These are phyloP conservation scores for Brachyhypopomus occidentalis DNA, from an alignment of 2,113 vertebrate genomes.

Conservation along the genomic window DNA sequence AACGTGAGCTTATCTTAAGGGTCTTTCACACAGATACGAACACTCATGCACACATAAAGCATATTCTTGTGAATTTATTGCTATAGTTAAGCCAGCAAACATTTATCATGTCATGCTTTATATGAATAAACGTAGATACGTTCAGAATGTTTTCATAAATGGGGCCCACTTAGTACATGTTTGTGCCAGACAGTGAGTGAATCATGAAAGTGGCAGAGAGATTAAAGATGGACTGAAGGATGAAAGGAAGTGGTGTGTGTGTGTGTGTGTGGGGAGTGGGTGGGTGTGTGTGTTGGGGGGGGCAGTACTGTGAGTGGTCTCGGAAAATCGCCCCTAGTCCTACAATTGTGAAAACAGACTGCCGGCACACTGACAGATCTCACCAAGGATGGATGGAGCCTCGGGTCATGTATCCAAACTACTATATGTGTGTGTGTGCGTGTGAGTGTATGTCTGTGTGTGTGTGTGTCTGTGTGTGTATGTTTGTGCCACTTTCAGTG, in stretches of 20 bases:
- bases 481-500: not conserved
- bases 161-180: not conserved
- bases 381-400: not conserved
- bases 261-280: no score
- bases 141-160: not conserved
- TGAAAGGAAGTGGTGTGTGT: not conserved
- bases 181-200: not conserved
- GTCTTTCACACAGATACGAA: not conserved
- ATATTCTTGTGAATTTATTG: no score
- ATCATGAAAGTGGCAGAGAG: not conserved
- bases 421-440: not conserved
- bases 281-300: not conserved
- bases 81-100: not conserved
- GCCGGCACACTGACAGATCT: not conserved
- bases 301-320: not conserved
- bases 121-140: not conserved
- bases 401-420: not conserved
- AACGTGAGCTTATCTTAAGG: not conserved
- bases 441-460: not conserved
- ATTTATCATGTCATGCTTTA: not conserved
- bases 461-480: not conserved
- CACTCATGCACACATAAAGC: not conserved
- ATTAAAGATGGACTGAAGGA: not conserved
- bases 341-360: conserved; percentile 27
- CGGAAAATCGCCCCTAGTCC: not conserved